phyloP scores from a whole-genome alignment of 2,797 vertebrate species.

The Strix occidentalis region DNA sequence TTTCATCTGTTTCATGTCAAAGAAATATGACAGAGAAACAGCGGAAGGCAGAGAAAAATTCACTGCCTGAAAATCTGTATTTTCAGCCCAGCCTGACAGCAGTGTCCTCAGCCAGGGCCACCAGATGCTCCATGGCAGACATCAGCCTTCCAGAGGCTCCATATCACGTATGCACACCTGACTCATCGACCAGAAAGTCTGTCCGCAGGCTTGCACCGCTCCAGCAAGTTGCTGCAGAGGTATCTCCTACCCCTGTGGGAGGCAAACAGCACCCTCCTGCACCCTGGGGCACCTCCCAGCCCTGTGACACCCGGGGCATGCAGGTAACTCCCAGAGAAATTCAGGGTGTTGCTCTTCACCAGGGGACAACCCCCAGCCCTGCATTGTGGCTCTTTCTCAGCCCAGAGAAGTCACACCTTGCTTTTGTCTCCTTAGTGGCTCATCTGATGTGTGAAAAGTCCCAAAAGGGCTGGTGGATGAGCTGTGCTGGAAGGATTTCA shows the following conservation, averaged over 20 bases:
- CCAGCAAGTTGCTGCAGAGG: background rate
- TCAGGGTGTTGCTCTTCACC: background rate
- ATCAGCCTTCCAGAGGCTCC: background rate
- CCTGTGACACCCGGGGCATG: rapidly evolving
- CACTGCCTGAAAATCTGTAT: background rate
- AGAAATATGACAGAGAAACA: background rate
- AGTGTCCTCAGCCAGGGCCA: background rate
- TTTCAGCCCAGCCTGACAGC: background rate
- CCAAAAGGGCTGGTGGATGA: background rate
- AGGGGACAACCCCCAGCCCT: background rate
- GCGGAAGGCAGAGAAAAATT: background rate
- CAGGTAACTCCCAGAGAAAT: background rate
- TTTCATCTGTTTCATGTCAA: slow-evolving; percentile 37
- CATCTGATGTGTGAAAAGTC: background rate
- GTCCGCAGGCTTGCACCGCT: background rate
- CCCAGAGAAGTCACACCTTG: background rate
- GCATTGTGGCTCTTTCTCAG: background rate
- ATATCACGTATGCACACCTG: background rate
- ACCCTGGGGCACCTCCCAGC: background rate
- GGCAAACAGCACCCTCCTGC: background rate
- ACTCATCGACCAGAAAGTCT: background rate
- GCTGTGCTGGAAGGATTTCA: background rate
- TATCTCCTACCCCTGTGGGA: rapidly evolving
- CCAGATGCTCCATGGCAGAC: background rate
- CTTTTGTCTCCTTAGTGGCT: background rate